These are phyloP conservation scores for Hyaena hyaena DNA, from an alignment of 2,113 vertebrate species.

Conservation along the genomic window DNA sequence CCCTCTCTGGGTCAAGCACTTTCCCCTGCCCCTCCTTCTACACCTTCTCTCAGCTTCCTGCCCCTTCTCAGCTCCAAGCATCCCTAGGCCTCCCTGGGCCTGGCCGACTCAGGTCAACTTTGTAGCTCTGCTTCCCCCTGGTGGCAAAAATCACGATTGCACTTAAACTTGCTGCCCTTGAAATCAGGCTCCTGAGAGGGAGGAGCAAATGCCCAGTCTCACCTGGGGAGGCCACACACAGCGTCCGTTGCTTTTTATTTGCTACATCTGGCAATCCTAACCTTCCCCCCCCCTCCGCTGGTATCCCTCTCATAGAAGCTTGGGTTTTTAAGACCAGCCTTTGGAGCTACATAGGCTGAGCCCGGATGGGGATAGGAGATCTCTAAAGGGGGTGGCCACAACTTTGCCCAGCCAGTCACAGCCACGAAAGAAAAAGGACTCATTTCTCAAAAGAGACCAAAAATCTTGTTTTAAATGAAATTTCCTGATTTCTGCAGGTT, in stretches of 20 bases:
- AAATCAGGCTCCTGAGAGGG: background rate
- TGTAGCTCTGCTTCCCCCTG: slow-evolving; percentile 31
- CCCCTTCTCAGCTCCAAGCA: background rate
- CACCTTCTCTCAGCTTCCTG: background rate
- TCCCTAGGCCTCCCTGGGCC: accelerated
- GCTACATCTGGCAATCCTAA: background rate
- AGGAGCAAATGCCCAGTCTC: background rate
- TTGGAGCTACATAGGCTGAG: background rate
- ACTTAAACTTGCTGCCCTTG: background rate
- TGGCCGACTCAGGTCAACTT: background rate
- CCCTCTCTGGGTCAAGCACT: background rate
- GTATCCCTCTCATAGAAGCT: background rate
- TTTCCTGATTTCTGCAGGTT: background rate
- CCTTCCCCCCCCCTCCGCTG: background rate
- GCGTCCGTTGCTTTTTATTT: background rate
- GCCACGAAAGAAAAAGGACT: background rate
- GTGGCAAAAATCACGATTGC: background rate
- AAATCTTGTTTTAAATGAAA: background rate
- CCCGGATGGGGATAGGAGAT: background rate
- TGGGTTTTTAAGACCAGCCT: background rate
- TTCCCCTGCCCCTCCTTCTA: background rate
- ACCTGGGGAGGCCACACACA: background rate
- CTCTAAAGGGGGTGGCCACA: too few relatives aligned
- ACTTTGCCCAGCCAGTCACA: background rate
- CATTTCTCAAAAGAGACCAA: background rate